These are phyloP conservation scores for Bombus consobrinus DNA, from an alignment of 1,140 invertebrate genomes.

Conservation along the genomic window DNA sequence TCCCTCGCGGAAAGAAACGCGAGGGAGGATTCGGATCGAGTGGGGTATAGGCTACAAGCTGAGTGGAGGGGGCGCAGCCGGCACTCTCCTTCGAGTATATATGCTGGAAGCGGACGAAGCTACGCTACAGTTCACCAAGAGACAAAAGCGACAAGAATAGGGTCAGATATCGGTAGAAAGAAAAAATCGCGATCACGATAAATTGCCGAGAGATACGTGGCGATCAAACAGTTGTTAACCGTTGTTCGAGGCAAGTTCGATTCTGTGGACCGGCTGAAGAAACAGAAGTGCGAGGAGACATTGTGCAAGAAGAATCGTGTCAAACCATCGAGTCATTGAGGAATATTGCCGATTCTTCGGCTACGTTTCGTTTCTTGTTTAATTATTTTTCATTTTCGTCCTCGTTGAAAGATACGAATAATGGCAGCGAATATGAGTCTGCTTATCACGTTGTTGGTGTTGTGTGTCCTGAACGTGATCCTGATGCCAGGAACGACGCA, in stretches of 20 bases:
- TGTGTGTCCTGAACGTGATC: slow-evolving; percentile 43
- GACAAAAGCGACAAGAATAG: slow-evolving; percentile 73
- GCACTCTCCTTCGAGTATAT: slow-evolving; percentile 77
- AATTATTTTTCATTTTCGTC: not conserved
- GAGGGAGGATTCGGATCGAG: slow-evolving; percentile 70
- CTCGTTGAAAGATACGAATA: not conserved
- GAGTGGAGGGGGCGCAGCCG: slow-evolving; percentile 52
- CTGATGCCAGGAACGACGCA: slow-evolving; percentile 54
- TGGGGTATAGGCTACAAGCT: slow-evolving; percentile 41
- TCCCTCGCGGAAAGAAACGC: slow-evolving; percentile 53
- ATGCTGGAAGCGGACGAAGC: slow-evolving; percentile 76
- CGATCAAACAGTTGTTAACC: too few species aligned
- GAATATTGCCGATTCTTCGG: too few species aligned
- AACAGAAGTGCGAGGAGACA: not conserved
- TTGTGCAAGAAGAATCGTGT: not conserved
- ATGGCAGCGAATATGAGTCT: slow-evolving; percentile 25
- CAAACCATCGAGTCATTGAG: not conserved
- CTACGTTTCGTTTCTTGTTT: not conserved
- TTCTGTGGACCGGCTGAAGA: not conserved
- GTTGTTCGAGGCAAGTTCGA: not conserved
- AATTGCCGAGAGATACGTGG: not conserved
- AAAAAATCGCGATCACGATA: not conserved
- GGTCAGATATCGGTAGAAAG: slow-evolving; percentile 10
- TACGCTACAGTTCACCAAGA: slow-evolving; percentile 79
- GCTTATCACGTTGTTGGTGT: slow-evolving; percentile 9